Evolutionary conservation across 2,113 vertebrate species (phyloP).

Genomic region (Notarius lentiginosus): DNA sequence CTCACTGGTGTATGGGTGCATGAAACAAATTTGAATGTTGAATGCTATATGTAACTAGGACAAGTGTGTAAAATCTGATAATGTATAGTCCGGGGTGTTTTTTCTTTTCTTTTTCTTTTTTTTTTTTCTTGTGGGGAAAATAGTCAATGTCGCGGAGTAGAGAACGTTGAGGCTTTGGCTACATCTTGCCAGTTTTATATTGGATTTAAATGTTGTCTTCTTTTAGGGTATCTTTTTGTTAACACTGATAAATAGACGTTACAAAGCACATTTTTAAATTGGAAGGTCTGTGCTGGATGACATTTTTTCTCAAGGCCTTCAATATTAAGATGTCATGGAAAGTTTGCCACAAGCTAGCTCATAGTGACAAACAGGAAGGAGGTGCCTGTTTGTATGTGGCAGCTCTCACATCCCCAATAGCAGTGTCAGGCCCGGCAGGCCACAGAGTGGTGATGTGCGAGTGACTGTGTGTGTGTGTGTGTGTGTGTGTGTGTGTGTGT

Average conservation of each 20-base stretch:
- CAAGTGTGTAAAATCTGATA: background rate
- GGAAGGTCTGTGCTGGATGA: constrained; percentile 26
- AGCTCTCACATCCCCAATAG: constrained; percentile 47
- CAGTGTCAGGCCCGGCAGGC: constrained; percentile 37
- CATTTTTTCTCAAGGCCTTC: constrained; percentile 56
- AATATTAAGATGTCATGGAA: constrained; percentile 82
- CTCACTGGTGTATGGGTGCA: background rate
- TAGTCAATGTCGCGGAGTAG: background rate
- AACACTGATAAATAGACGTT: background rate
- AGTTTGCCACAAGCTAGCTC: constrained; percentile 73
- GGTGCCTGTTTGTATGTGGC: constrained; percentile 62
- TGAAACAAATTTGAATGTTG: background rate
- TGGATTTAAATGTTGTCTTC: background rate
- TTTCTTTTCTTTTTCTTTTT: background rate
- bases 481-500: constrained; percentile 36
- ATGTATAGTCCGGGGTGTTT: background rate
- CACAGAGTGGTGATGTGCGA: constrained; percentile 23
- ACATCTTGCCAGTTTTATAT: background rate
- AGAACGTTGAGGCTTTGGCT: background rate
- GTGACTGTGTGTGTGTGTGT: constrained; percentile 29
- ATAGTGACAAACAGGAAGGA: constrained; percentile 85
- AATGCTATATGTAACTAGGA: background rate
- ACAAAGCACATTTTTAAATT: constrained; percentile 3
- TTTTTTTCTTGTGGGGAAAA: background rate
- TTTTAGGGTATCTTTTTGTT: background rate